Percentiles rank a stretch among this genome's conserved stretches.
Conservation (phyloP, 92 coral and sea anemone genomes). For the Phenganax stokvisi region DNA sequence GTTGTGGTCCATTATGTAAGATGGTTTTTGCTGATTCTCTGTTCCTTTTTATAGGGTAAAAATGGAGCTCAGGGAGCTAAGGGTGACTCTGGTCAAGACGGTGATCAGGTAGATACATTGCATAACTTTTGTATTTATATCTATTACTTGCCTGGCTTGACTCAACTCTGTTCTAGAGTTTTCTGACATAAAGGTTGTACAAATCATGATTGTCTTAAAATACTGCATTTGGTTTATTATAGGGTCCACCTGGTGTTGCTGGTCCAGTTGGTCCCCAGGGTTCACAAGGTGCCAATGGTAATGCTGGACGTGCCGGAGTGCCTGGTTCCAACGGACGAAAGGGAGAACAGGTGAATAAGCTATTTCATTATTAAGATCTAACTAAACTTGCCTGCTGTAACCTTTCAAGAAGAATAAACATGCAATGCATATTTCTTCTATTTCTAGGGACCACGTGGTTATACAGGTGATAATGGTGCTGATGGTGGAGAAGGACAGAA, state of each 20-base stretch:
- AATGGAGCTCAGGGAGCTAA: constrained; percentile 23
- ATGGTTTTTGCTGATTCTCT: background rate
- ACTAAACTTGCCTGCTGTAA: background rate
- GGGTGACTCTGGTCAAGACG: constrained; percentile 20
- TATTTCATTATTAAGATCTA: background rate
- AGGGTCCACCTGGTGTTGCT: constrained; percentile 6
- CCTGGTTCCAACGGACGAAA: constrained; percentile 9
- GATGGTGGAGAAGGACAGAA: constrained; percentile 25
- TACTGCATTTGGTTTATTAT: background rate
- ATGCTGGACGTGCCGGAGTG: constrained; percentile 2
- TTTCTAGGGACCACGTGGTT: constrained; percentile 27
- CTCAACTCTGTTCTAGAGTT: background rate
- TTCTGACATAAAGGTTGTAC: background rate
- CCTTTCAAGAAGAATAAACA: background rate
- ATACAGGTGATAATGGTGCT: background rate
- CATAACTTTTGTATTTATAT: background rate
- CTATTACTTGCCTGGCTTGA: background rate
- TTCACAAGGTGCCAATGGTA: constrained; percentile 7
- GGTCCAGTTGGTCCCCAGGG: constrained; percentile 22
- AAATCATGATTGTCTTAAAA: background rate
- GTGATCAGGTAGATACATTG: constrained; percentile 9
- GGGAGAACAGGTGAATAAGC: constrained; percentile 5
- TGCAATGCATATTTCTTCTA: background rate
- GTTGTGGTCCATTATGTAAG: background rate
- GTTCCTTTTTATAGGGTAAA: background rate